Percentiles rank a stretch among this genome's conserved stretches.
These are phyloP conservation scores for Malaclemys terrapin DNA, from an alignment of 2,113 vertebrate species.

Conservation along the genomic window DNA sequence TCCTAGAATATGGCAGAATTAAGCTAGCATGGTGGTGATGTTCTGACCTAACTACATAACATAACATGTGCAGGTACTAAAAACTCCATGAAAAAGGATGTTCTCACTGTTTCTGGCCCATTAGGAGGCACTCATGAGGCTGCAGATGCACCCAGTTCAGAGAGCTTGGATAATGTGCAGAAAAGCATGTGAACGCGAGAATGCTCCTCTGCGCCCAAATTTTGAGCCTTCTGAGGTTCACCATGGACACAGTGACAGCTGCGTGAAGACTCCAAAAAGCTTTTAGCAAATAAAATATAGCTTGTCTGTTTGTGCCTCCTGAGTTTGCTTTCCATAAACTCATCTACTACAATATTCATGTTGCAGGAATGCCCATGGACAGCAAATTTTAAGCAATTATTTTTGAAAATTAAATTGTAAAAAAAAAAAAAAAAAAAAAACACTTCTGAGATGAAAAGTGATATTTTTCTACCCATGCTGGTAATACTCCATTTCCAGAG, in stretches of 20 bases:
- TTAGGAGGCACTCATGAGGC: accelerated
- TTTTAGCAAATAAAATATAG: background rate
- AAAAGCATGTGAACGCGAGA: background rate
- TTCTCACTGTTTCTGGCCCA: background rate
- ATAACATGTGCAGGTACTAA: background rate
- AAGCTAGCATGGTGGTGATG: background rate
- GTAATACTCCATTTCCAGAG: background rate
- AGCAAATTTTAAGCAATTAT: background rate
- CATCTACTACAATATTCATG: background rate
- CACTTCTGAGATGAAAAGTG: background rate
- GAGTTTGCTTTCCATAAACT: background rate
- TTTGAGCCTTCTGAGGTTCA: background rate
- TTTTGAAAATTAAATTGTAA: background rate
- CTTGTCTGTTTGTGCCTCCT: background rate
- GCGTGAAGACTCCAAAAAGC: background rate
- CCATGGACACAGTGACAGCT: accelerated
- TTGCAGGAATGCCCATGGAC: background rate
- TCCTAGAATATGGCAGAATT: background rate
- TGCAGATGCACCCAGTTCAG: background rate
- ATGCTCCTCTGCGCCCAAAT: accelerated
- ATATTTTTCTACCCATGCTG: background rate
- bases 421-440: background rate
- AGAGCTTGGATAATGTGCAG: background rate
- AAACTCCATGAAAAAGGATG: background rate
- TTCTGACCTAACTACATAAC: background rate